Evolutionary conservation across 2,888 invertebrate genomes (phyloP), one percentile per base, ranked within the genome.

Genomic region (Pasiphila rectangulata): DNA sequence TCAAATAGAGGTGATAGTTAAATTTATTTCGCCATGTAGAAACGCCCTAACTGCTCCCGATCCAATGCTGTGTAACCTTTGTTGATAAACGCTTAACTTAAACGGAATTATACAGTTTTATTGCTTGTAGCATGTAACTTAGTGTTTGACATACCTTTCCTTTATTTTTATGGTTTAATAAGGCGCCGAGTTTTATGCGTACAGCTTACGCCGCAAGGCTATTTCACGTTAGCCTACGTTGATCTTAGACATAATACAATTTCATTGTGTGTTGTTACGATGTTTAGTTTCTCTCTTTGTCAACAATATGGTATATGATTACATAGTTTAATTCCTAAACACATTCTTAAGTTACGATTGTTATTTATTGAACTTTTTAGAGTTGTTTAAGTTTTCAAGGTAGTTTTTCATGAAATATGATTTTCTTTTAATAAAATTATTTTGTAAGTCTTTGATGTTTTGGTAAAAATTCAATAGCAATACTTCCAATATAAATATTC

Each of bases 71-170:
- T 32, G 54, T 52, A 55, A 49, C 39, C 38, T 42, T 37, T 51
- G 44, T 52, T 45, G 44, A 44, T 34, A 41, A 29, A 56, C 38
- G 42, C 27, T 38, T 29, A 34, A 42, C 25, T 41, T 32, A 19
- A 37, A 44, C 27, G 29, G 32, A 51, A 30, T 40, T 44, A 23
- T 21, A 41, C 35, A 20, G 32, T 46, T 53, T 54, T 45, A 47
- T 43, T 48, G 58, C 60, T 69, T 63, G 60, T 63, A 46, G 55
- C 57, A 67, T 63, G 62, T 64, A 58, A 45, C 56, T 50, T 58
- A 53, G 56, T 59, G 56, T 59, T 57, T 40, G 44, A 44, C 39
- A 49, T 36, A 24, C 17, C 20, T 19, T 57, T 45, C 21, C 39
- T 44, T 35, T 51, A 46, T 48, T 53, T 47, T 25, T 43, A 27